These are phyloP conservation scores for Megaustenia siamemsis DNA, from an alignment of 2,888 invertebrate genomes.

Conservation along the genomic window DNA sequence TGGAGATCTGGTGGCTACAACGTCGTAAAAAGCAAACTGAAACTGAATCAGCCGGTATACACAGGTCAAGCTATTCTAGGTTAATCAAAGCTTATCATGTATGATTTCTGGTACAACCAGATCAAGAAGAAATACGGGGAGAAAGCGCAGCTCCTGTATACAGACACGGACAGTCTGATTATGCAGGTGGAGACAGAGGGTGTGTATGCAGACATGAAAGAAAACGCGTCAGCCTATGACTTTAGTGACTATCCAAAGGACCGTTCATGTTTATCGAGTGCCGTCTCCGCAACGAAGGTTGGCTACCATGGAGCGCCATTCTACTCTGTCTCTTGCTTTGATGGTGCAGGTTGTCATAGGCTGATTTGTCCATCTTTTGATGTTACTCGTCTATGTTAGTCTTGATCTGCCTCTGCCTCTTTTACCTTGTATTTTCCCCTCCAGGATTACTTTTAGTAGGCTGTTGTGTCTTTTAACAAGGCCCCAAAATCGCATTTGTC, in stretches of 20 bases:
- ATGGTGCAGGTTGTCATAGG: too few relatives aligned
- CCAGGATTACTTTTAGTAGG: too few relatives aligned
- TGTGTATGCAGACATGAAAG: not conserved
- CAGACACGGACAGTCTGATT: not conserved
- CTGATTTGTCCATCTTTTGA: too few relatives aligned
- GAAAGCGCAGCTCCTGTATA: not conserved
- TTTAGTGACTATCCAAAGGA: not conserved
- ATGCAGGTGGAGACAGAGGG: not conserved
- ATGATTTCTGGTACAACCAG: not conserved
- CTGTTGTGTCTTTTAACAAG: too few relatives aligned
- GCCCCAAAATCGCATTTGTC: too few relatives aligned
- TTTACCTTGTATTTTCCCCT: too few relatives aligned
- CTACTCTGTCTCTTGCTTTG: too few relatives aligned
- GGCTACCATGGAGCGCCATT: too few relatives aligned
- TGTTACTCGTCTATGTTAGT: too few relatives aligned
- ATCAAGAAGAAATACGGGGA: not conserved
- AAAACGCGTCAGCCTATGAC: not conserved
- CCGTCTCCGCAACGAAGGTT: too few relatives aligned
- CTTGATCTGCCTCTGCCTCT: too few relatives aligned
- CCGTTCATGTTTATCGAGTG: too few relatives aligned
- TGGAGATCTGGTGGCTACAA: not conserved
- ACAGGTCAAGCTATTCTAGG: not conserved
- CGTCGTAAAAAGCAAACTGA: not conserved
- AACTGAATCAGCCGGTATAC: conserved; percentile 4
- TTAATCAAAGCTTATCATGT: not conserved